These are phyloP conservation scores for Formica aserva DNA, from an alignment of 2,888 invertebrate species.

Conservation along the genomic window DNA sequence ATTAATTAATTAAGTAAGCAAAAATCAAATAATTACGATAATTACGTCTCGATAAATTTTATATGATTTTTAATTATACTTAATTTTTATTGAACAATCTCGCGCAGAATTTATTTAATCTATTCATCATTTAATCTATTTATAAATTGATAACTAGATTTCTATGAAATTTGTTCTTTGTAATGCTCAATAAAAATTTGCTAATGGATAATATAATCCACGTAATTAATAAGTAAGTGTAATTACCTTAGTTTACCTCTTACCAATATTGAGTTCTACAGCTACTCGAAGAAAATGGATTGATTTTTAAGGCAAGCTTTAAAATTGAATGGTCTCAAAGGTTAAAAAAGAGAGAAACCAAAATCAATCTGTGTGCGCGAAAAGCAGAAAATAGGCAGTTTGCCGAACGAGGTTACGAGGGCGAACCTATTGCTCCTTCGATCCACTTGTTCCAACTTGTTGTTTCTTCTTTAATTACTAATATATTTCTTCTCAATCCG, in stretches of 20 bases:
- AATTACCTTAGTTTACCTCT: neutral
- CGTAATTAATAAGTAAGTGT: constrained; percentile 5
- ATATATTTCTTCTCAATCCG: neutral
- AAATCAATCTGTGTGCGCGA: constrained; percentile 13
- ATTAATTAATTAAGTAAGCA: neutral
- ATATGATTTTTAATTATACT: neutral
- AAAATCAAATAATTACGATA: neutral
- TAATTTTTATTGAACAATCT: neutral
- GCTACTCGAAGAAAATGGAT: neutral
- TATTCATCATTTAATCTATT: neutral
- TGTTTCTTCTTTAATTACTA: constrained; percentile 18
- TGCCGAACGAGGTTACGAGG: constrained; percentile 11
- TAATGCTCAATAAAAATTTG: neutral
- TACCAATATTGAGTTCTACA: neutral
- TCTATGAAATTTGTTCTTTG: neutral
- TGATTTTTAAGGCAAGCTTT: neutral
- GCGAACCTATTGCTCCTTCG: constrained; percentile 8
- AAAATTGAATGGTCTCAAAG: neutral
- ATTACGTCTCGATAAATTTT: neutral
- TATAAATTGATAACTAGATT: neutral
- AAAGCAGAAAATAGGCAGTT: constrained; percentile 35
- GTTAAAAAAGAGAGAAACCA: neutral
- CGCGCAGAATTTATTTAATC: neutral
- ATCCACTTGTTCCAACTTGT: neutral
- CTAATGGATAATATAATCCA: constrained; percentile 10